phyloP scores from a whole-genome alignment of 2,797 vertebrate species.

The Hirundo rustica region DNA sequence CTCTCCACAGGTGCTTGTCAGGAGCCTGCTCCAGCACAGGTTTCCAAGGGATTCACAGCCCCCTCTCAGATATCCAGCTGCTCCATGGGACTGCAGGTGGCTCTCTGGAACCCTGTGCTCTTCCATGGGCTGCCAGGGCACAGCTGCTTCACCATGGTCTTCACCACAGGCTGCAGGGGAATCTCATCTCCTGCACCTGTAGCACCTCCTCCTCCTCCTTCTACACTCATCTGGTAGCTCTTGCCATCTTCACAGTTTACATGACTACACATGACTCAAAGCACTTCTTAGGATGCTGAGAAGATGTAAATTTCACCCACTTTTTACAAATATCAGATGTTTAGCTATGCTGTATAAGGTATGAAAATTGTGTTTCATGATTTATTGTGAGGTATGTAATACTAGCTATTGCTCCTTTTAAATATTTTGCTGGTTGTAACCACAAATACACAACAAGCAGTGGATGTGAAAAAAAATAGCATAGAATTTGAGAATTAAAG shows the following conservation, averaged over 20 bases:
- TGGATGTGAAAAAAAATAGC: neutral
- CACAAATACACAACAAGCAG: neutral
- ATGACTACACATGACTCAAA: neutral
- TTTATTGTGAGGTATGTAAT: neutral
- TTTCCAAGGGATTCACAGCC: neutral
- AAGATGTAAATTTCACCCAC: neutral
- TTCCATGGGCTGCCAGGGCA: neutral
- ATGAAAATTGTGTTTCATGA: neutral
- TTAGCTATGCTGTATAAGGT: neutral
- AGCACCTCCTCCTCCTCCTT: neutral
- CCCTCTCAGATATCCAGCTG: neutral
- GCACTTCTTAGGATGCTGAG: neutral
- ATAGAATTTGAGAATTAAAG: neutral
- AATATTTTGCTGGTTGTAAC: neutral
- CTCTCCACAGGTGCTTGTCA: too few relatives aligned
- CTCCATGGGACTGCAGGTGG: neutral
- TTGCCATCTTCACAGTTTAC: neutral
- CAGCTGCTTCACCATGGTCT: neutral
- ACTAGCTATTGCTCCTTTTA: neutral
- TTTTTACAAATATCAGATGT: neutral
- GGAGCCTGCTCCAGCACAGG: neutral
- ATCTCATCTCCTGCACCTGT: neutral
- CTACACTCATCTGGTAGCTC: neutral
- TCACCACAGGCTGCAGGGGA: neutral
- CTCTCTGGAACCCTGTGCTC: neutral